Evolutionary conservation across 2,888 invertebrate genomes (phyloP), one percentile per base, ranked within the genome.

Genomic region (Drosophila suboccidentalis): DNA sequence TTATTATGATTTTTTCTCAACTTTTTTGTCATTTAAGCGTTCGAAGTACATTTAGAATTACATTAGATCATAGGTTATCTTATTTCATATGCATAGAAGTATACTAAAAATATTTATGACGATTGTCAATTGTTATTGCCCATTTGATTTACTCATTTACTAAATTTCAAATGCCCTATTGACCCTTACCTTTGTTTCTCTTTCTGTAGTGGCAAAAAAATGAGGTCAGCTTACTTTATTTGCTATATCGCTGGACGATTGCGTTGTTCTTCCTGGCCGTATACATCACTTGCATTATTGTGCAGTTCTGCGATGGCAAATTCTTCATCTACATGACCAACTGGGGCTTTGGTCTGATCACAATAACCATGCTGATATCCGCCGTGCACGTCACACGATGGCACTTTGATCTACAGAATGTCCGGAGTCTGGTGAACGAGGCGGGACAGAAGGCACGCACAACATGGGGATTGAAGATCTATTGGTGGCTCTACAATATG

Each of bases 401-500:
- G 92, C 89, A 93, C 63, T 91, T 80, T 58, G 90, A 92, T 83
- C 60, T 89, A 17, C 77, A 73, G 34, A 73, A 65, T 36, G 67
- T 84, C 10, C 86, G 91, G 36, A 79, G 78, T 46, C 68, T 73
- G 54, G 81, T 80, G 4, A 77, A 75, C 57, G 89, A 82, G 60
- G 64, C 83, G 34, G 85, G 80, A 4, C 72, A 82, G 39, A 86
- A 82, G 55, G 83, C 62, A 26, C 81, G 64, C 9, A 91, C 92
- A 34, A 88, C 93, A 1, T 83, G 69, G 10, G 71, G 92, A 6
- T 92, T 94, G 44, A 93, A 93, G 79, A 86, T 94, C 19, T 97
- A 96, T 91, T 97, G 97, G 96, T 93, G 95, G 55, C 84, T 95
- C 1, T 95, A 96, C 90, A 94, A 94, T 60, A 94, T 95, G 34